Evolutionary conservation across 2,113 vertebrate species (phyloP).

Genomic region (Larimichthys crocea): DNA sequence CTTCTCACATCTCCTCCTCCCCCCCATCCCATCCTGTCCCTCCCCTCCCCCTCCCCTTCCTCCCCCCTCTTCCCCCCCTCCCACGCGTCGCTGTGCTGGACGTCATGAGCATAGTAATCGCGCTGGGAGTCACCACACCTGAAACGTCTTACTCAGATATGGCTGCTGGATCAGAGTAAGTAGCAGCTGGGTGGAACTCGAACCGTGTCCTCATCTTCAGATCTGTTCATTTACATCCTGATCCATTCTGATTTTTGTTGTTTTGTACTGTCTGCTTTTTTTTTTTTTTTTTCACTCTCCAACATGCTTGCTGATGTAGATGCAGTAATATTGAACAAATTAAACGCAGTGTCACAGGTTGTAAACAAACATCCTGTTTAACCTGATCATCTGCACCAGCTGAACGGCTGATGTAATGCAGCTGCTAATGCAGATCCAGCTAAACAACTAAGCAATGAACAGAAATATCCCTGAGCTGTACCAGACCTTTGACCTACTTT

Average conservation of each 20-base stretch:
- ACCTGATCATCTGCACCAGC: constrained; percentile 1
- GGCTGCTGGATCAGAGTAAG: constrained; percentile 99
- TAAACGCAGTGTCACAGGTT: neutral
- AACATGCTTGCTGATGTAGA: neutral
- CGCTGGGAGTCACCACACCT: constrained; percentile 99
- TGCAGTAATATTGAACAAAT: neutral
- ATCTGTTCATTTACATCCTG: neutral
- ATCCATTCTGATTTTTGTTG: neutral
- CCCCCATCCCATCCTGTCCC: constrained; percentile 83
- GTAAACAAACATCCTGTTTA: constrained; percentile 2
- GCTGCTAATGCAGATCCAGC: neutral
- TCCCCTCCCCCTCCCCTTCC: constrained; percentile 58
- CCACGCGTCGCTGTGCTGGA: constrained; percentile 88
- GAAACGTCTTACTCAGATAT: constrained; percentile 99
- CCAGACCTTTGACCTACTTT: neutral
- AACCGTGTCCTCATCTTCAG: neutral
- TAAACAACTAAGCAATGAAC: neutral
- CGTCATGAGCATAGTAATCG: constrained; percentile 99
- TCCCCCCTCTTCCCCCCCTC: constrained; percentile 82
- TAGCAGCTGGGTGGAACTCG: constrained; percentile 52
- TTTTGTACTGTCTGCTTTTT: neutral
- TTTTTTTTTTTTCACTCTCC: neutral
- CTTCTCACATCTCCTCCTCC: constrained; percentile 86
- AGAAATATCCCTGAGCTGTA: neutral
- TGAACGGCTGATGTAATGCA: neutral